These are phyloP conservation scores for Phalangium opilio DNA, from an alignment of 2,888 invertebrate species.

Conservation along the genomic window DNA sequence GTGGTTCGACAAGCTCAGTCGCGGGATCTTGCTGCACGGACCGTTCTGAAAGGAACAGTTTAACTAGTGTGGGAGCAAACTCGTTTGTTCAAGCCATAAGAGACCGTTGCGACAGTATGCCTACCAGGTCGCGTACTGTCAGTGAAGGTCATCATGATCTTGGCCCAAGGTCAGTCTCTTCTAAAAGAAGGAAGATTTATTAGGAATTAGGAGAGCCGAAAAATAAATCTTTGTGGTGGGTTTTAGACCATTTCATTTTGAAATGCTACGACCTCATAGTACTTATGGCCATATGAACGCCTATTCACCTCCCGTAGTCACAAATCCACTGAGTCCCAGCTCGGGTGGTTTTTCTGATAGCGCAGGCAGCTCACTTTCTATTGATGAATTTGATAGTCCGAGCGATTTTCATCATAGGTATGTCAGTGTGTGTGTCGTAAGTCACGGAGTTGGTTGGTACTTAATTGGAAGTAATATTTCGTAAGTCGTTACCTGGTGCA, in stretches of 20 bases:
- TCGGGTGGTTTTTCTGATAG: constrained; percentile 33
- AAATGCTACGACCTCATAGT: constrained; percentile 12
- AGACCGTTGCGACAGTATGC: constrained; percentile 68
- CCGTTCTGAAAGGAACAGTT: too few species aligned
- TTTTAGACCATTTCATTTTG: not conserved
- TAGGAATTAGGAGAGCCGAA: too few species aligned
- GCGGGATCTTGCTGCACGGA: too few species aligned
- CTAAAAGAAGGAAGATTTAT: too few species aligned
- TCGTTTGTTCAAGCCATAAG: constrained; percentile 29
- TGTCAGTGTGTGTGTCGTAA: not conserved
- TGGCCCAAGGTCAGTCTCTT: constrained; percentile 10
- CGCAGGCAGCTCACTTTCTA: constrained; percentile 18
- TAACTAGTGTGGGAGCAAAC: constrained; percentile 4
- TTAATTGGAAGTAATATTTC: not conserved
- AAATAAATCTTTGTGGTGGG: too few species aligned
- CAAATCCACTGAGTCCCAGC: constrained; percentile 36
- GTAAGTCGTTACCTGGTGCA: not conserved
- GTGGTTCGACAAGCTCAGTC: too few species aligned
- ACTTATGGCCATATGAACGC: constrained; percentile 14
- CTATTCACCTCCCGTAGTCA: constrained; percentile 8
- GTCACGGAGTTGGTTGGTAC: not conserved
- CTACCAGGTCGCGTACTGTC: constrained; percentile 50
- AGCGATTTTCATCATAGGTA: constrained; percentile 14
- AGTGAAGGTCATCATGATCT: constrained; percentile 39
- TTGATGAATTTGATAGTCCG: constrained; percentile 18